Conservation (phyloP, 1,140 invertebrate species). For the Portunus trituberculatus region DNA sequence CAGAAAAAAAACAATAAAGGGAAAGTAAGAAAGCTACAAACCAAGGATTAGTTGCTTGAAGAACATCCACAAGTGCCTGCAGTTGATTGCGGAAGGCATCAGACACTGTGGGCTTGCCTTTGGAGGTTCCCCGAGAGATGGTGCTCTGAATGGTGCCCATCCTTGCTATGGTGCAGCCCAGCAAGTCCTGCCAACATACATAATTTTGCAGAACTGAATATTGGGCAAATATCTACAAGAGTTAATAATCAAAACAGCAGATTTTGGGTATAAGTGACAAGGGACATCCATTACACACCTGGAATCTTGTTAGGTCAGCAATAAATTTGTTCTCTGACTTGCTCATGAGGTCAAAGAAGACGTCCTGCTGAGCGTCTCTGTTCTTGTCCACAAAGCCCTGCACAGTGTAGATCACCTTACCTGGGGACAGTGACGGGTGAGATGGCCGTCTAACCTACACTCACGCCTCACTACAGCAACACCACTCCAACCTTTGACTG, state of each 20-base stretch:
- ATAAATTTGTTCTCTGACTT: constrained; percentile 93
- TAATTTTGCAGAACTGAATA: too few relatives aligned
- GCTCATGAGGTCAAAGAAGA: constrained; percentile 95
- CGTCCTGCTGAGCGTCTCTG: constrained; percentile 95
- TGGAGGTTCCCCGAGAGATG: constrained; percentile 84
- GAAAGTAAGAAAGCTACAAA: constrained; percentile 80
- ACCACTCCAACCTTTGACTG: too few relatives aligned
- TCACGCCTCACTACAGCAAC: too few relatives aligned
- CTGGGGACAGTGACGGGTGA: constrained; percentile 30
- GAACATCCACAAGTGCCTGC: constrained; percentile 93
- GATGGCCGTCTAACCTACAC: neutral
- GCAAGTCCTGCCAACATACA: constrained; percentile 82
- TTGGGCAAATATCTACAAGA: too few relatives aligned
- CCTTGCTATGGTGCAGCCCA: constrained; percentile 82
- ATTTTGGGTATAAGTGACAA: neutral
- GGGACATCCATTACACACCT: constrained; percentile 81
- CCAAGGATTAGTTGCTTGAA: constrained; percentile 96
- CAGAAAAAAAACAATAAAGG: constrained; percentile 46
- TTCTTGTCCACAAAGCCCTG: constrained; percentile 99
- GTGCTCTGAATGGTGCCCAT: constrained; percentile 80
- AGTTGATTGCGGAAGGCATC: constrained; percentile 96
- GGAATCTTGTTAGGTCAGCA: constrained; percentile 91
- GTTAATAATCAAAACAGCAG: too few relatives aligned
- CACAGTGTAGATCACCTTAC: constrained; percentile 92
- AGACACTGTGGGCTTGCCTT: constrained; percentile 95